Conservation (phyloP, 2,113 vertebrate species). For the Sterna hirundo region DNA sequence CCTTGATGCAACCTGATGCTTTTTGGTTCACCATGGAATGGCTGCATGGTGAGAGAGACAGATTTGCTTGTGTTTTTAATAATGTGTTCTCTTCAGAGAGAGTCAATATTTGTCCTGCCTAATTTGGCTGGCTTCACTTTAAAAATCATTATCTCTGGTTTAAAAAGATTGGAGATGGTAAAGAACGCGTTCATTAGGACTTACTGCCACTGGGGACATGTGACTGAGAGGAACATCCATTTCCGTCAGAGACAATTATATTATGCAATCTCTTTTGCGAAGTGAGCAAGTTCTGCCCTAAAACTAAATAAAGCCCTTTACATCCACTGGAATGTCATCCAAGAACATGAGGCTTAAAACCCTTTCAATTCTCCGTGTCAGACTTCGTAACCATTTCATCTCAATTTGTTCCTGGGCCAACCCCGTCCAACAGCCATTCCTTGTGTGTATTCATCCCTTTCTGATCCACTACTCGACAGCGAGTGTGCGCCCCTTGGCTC, state of each 20-base stretch:
- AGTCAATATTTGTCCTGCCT: conserved; percentile 8
- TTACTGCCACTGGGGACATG: neutral
- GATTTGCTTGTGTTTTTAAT: conserved; percentile 62
- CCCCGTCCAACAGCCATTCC: neutral
- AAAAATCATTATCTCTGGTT: conserved; percentile 17
- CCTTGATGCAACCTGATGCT: conserved; percentile 53
- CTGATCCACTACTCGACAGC: neutral
- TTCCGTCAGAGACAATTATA: neutral
- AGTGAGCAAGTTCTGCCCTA: neutral
- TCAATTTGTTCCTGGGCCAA: neutral
- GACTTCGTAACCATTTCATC: neutral
- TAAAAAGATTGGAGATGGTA: neutral
- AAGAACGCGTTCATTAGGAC: neutral
- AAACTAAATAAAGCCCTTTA: neutral
- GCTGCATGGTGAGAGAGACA: conserved; percentile 19
- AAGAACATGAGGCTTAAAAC: neutral
- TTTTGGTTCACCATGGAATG: conserved; percentile 50
- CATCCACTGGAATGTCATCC: neutral
- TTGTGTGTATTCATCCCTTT: neutral
- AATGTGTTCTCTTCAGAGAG: conserved; percentile 40
- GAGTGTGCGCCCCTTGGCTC: neutral
- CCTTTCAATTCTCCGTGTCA: neutral
- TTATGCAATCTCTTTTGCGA: neutral
- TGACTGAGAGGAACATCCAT: neutral
- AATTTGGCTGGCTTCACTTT: neutral